Evolutionary conservation across 2,888 invertebrate species (phyloP), one percentile per base, ranked within the genome.

Genomic region (Hybos culiciformis): DNA sequence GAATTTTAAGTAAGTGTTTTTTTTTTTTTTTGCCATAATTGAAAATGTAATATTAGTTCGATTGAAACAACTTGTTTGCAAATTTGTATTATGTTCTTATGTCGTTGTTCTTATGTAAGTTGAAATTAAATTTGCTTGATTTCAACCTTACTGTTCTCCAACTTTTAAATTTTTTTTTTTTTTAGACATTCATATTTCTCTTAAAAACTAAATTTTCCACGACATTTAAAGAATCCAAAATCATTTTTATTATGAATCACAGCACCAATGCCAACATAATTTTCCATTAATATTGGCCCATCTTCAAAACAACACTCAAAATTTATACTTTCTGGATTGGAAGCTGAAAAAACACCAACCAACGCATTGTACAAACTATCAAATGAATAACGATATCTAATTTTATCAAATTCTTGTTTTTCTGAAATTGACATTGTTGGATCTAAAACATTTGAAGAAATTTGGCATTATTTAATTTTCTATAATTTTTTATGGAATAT

Each of bases 161-260:
- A n/a, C n/a, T n/a, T n/a, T n/a, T n/a, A n/a, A n/a, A n/a, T n/a
- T n/a, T n/a, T n/a, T n/a, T n/a, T n/a, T n/a, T n/a, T n/a, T n/a
- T n/a, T n/a, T n/a, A n/a, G n/a, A n/a, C n/a, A n/a, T n/a, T n/a
- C n/a, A n/a, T n/a, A n/a, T n/a, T n/a, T n/a, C 26, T 26, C 48
- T 71, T 78, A 84, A 61, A 84, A 85, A 62, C 87, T 86, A 58
- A 88, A 78, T 62, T 83, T 84, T 51, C 87, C 86, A 51, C 88
- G 72, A 47, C 86, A 83, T 69, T 86, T 84, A 66, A 85, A 87
- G 68, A 85, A 90, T 3, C 90, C 90, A 60, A 90, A 70, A 50
- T 78, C 74, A 52, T 83, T 81, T 55, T 84, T 80, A 66, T 90
- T 90, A 59, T 85, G 83, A 6, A 90, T 72, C 34, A 87, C 63